phyloP scores from a whole-genome alignment of 2,797 vertebrate species.

The Heterohyrax brucei region DNA sequence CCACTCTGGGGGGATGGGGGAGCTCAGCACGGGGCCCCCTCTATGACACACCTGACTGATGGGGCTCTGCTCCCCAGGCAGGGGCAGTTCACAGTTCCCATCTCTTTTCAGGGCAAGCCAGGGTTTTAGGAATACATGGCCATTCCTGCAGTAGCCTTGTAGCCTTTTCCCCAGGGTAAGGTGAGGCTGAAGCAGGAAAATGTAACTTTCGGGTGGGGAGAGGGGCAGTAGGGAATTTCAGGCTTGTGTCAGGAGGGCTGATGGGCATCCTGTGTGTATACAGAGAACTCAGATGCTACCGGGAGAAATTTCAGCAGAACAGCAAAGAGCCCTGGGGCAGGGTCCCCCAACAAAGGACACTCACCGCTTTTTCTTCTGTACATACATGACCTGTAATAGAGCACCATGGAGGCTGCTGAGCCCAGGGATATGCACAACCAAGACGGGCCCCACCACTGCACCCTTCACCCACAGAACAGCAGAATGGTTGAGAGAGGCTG shows the following conservation, averaged over 20 bases:
- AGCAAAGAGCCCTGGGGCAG: no score
- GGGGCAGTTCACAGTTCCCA: fast-evolving
- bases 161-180: neutral
- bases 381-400: slow-evolving; percentile 90
- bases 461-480: neutral
- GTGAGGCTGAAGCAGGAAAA: no score
- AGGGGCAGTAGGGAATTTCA: neutral
- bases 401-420: neutral
- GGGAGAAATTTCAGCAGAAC: neutral
- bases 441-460: neutral
- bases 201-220: neutral
- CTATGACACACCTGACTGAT: neutral
- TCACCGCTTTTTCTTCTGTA: slow-evolving; percentile 92
- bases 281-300: neutral
- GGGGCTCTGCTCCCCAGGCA: neutral
- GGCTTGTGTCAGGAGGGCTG: neutral
- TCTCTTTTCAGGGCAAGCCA: neutral
- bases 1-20: slow-evolving; percentile 90
- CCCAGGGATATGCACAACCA: neutral
- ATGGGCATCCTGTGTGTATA: neutral
- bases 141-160: neutral
- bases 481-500: neutral
- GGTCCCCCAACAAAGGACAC: slow-evolving; percentile 31
- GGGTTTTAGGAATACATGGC: neutral
- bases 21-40: neutral